Evolutionary conservation across 2,888 invertebrate species (phyloP).

Genomic region (Dyspetes luteomarginatus): DNA sequence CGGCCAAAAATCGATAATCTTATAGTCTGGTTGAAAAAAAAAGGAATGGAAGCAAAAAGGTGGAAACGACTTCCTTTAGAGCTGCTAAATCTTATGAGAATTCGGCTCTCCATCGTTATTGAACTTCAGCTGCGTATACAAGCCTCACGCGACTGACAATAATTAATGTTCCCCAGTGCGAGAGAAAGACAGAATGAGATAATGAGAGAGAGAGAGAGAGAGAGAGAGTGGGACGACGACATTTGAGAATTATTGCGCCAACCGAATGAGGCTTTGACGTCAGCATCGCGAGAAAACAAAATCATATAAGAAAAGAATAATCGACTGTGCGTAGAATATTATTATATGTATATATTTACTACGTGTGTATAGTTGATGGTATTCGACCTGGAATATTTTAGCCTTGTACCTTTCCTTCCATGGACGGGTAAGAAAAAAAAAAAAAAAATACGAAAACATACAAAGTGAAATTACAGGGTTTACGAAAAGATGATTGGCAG

Average conservation of each 20-base stretch:
- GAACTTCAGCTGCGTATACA: constrained; percentile 43
- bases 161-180: constrained; percentile 47
- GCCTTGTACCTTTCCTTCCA: constrained; percentile 41
- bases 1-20: neutral
- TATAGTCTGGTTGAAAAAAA: constrained; percentile 9
- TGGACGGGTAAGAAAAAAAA: constrained; percentile 17
- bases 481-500: constrained; percentile 25
- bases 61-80: neutral
- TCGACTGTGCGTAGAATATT: neutral
- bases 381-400: constrained; percentile 34
- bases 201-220: no score
- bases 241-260: constrained; percentile 42
- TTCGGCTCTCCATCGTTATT: constrained; percentile 37
- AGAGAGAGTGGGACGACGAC: neutral
- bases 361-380: neutral
- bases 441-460: constrained; percentile 9
- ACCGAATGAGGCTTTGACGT: constrained; percentile 30
- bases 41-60: neutral
- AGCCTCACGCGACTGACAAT: constrained; percentile 43
- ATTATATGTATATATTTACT: neutral
- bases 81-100: constrained; percentile 1
- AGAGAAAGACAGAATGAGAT: no score
- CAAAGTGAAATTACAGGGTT: neutral
- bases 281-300: constrained; percentile 29
- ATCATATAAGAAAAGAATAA: constrained; percentile 21